A percentile compares a stretch with the other conserved stretches of the same genome.
phyloP scores from a whole-genome alignment of 2,888 invertebrate genomes.

The Sphecodes monilicornis region DNA sequence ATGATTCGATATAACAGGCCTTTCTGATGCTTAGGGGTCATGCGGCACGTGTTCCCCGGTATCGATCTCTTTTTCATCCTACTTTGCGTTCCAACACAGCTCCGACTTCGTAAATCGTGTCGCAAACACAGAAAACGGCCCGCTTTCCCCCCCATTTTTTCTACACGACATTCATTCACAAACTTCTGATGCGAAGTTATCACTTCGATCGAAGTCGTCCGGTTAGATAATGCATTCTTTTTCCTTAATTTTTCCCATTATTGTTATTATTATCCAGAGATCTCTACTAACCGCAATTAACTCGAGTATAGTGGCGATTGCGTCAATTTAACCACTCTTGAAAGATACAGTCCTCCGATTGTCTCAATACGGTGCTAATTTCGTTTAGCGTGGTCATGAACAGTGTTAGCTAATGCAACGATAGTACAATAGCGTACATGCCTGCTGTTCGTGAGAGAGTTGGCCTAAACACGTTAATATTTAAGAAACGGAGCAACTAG shows the following conservation, averaged over 20 bases:
- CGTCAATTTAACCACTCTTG: background rate
- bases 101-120: slow-evolving; percentile 32
- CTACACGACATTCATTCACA: slow-evolving; percentile 14
- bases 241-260: too few species aligned
- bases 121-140: slow-evolving; percentile 19
- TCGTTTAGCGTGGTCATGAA: background rate
- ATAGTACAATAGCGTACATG: background rate
- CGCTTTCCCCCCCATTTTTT: slow-evolving; percentile 15
- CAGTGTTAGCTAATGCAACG: background rate
- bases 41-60: slow-evolving; percentile 52
- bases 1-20: slow-evolving; percentile 17
- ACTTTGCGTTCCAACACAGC: slow-evolving; percentile 33
- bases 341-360: background rate
- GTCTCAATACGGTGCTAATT: background rate
- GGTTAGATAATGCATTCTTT: background rate
- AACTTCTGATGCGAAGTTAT: slow-evolving; percentile 12
- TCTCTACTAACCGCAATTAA: background rate
- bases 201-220: background rate
- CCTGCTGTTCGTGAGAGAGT: background rate
- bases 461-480: background rate
- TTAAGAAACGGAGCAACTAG: background rate
- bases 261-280: background rate
- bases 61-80: slow-evolving; percentile 55
- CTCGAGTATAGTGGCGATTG: background rate
- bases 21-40: slow-evolving; percentile 44